These are phyloP conservation scores for Rutpela maculata DNA, from an alignment of 2,888 invertebrate species.

Conservation along the genomic window DNA sequence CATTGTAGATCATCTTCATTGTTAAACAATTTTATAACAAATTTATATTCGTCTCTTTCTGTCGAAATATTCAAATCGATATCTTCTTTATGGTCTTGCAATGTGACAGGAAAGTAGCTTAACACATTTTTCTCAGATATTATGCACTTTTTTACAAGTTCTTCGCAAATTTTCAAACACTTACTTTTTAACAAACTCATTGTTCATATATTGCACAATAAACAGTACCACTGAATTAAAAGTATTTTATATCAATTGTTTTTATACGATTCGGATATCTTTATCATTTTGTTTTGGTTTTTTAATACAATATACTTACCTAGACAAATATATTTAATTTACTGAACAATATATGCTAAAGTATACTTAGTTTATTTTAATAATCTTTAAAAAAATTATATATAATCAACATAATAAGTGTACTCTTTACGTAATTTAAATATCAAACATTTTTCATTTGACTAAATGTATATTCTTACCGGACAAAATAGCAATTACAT, in stretches of 20 bases:
- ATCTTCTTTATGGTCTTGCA: background rate
- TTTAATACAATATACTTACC: background rate
- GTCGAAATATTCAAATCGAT: background rate
- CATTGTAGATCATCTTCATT: background rate
- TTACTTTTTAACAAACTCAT: background rate
- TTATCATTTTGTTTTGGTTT: background rate
- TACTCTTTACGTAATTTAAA: too few relatives aligned
- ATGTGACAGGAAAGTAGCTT: background rate
- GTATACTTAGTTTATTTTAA: background rate
- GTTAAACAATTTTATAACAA: background rate
- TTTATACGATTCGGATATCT: background rate
- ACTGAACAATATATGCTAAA: too few relatives aligned
- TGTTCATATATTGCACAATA: background rate
- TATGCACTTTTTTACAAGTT: background rate
- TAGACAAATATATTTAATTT: too few relatives aligned
- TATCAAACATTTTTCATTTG: too few relatives aligned
- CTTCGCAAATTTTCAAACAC: background rate
- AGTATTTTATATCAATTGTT: background rate
- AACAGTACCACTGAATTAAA: background rate
- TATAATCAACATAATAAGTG: too few relatives aligned
- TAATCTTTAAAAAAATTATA: too few relatives aligned
- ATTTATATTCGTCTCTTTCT: conserved; percentile 1
- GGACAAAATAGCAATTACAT: too few relatives aligned
- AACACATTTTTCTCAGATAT: background rate
- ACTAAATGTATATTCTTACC: too few relatives aligned